Evolutionary conservation across 1,140 invertebrate species (phyloP), one percentile per base, ranked within the genome.

Genomic region (Calosoma granatense): DNA sequence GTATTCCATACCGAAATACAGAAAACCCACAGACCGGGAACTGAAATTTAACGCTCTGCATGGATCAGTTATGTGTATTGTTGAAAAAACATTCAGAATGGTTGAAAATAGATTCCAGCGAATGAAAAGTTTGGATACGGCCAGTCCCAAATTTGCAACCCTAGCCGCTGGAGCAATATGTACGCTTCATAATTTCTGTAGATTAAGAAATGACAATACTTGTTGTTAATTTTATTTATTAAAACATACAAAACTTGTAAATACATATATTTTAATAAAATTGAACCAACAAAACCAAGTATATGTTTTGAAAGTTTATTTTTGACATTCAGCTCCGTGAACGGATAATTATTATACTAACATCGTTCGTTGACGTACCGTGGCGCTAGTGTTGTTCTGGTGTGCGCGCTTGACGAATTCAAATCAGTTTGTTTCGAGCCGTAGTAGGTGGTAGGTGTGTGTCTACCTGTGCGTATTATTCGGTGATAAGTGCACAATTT

Each of bases 161-260:
- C 43, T 60, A 22, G 51, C 60, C 6, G 55, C 58, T 15, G 53
- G 56, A 17, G 55, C 57, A 12, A 51, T 53, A 2, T 63, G 60
- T 53, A 54, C 61, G 21, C 54, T 63, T 14, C 62, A 63, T 57
- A 63, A 63, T 55, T 63, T 61, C 59, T 55, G 53, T 51, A 54
- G 41, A 20, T 39, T 60, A n/a, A 21, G 51, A 20, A 43, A 56
- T 54, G 59, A 60, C 43, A 14, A 11, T 52, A 47, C 51, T 36
- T 51, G 47, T 57, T 22, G 15, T 57, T n/a, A 54, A 52, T 23
- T 47, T 22, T 19, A 6, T 53, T 53, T 53, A 53, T 55, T 60
- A 59, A 36, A 36, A 9, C 26, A n/a, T 36, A 9, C 6, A 36
- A 36, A n/a, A n/a, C n/a, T n/a, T n/a, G n/a, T n/a, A n/a, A n/a